A percentile compares a stretch with the other conserved stretches of the same genome.
These are phyloP conservation scores for Eubucco bourcierii DNA, from an alignment of 2,113 vertebrate genomes.

Conservation along the genomic window DNA sequence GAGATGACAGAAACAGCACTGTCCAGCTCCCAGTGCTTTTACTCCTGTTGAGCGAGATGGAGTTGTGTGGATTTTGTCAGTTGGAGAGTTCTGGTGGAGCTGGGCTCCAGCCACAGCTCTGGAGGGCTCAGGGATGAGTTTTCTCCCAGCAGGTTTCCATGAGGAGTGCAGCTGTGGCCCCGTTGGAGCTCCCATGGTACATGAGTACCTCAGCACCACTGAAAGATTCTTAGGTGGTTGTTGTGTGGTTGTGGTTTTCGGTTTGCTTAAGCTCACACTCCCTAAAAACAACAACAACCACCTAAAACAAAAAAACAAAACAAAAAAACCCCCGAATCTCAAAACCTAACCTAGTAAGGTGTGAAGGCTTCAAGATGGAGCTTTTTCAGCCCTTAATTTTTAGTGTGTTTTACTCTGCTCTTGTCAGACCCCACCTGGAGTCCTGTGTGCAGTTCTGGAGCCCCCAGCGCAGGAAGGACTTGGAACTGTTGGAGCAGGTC, in stretches of 20 bases:
- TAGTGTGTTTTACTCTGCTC: no score
- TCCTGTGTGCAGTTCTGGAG: no score
- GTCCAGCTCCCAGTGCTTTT: not conserved
- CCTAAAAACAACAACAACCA: not conserved
- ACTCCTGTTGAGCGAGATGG: not conserved
- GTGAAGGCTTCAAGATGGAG: not conserved
- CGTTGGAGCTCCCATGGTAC: not conserved
- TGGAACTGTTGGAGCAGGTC: no score
- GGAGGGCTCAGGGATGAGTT: not conserved
- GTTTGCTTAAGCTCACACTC: no score
- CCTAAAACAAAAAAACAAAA: not conserved
- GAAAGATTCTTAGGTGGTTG: not conserved
- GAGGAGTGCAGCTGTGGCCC: not conserved
- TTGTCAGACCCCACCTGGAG: no score
- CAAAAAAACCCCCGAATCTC: not conserved
- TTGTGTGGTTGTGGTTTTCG: not conserved
- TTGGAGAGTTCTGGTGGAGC: not conserved
- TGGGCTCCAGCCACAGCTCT: not conserved
- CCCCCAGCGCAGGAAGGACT: no score
- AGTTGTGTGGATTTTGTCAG: not conserved
- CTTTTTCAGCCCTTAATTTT: not conserved
- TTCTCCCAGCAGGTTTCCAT: not conserved
- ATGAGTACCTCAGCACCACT: fast-evolving
- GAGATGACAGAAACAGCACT: not conserved
- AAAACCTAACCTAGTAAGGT: not conserved